Percentiles rank a stretch among this genome's conserved stretches.
phyloP scores from a whole-genome alignment of 2,888 invertebrate genomes.

The Hypolimnas misippus region DNA sequence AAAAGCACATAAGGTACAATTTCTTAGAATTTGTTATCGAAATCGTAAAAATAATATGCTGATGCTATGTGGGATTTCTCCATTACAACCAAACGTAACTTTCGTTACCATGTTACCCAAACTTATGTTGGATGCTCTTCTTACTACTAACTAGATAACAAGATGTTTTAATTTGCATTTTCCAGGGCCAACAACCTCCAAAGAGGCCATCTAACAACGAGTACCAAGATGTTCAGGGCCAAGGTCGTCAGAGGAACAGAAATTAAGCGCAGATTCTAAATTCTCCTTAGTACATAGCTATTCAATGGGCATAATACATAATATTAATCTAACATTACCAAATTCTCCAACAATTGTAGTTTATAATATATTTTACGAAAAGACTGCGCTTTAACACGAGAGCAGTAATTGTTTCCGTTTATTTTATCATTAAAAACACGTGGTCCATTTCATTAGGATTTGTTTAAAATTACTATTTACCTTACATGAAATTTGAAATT shows the following conservation, averaged over 20 bases:
- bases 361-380: too few relatives aligned
- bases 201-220: constrained; percentile 58
- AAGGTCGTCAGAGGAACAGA: constrained; percentile 61
- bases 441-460: not conserved
- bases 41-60: too few relatives aligned
- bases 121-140: too few relatives aligned
- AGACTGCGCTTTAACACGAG: not conserved
- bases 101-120: too few relatives aligned
- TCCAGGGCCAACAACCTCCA: constrained; percentile 57
- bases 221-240: constrained; percentile 53
- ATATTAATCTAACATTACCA: constrained; percentile 32
- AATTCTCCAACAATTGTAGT: constrained; percentile 24
- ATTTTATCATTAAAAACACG: not conserved
- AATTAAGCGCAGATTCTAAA: constrained; percentile 51
- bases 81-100: too few relatives aligned
- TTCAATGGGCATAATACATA: constrained; percentile 34
- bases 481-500: too few relatives aligned
- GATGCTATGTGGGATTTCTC: too few relatives aligned
- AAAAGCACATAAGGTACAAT: too few relatives aligned
- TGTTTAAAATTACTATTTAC: too few relatives aligned
- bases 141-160: too few relatives aligned
- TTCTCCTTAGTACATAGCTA: constrained; percentile 19
- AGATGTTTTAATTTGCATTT: constrained; percentile 23
- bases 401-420: not conserved
- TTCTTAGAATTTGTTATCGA: too few relatives aligned